Percentiles rank a stretch among this genome's conserved stretches.
phyloP scores from a whole-genome alignment of 2,113 vertebrate genomes.

The Gymnorhina tibicen region DNA sequence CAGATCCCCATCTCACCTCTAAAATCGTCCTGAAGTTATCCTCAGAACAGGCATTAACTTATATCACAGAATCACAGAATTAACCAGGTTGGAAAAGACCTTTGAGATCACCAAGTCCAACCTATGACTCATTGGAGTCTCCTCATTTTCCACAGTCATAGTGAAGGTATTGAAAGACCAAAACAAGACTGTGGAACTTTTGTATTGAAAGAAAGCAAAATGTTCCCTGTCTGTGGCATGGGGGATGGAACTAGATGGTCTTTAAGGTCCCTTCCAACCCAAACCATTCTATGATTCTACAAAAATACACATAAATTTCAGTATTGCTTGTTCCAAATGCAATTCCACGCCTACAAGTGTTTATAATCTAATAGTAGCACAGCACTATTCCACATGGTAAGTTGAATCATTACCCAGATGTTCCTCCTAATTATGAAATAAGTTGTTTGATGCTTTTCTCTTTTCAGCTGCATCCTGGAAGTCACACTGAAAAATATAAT shows the following conservation, averaged over 20 bases:
- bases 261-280: not conserved
- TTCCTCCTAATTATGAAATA: not conserved
- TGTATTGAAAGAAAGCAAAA: not conserved
- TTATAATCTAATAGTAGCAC: not conserved
- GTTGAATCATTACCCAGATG: not conserved
- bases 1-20: not conserved
- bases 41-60: not conserved
- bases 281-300: not conserved
- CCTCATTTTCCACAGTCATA: not conserved
- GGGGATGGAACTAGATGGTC: not conserved
- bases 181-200: not conserved
- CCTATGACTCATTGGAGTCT: not conserved
- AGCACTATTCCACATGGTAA: not conserved
- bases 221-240: rapidly evolving
- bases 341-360: not conserved
- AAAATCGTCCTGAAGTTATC: not conserved
- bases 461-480: not conserved
- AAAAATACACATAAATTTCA: not conserved
- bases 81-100: not conserved
- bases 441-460: not conserved
- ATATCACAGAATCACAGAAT: not conserved
- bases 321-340: not conserved
- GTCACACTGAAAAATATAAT: not conserved
- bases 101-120: not conserved
- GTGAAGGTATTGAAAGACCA: not conserved